Evolutionary conservation across 2,113 vertebrate species (phyloP).

Genomic region (Myodes glareolus): DNA sequence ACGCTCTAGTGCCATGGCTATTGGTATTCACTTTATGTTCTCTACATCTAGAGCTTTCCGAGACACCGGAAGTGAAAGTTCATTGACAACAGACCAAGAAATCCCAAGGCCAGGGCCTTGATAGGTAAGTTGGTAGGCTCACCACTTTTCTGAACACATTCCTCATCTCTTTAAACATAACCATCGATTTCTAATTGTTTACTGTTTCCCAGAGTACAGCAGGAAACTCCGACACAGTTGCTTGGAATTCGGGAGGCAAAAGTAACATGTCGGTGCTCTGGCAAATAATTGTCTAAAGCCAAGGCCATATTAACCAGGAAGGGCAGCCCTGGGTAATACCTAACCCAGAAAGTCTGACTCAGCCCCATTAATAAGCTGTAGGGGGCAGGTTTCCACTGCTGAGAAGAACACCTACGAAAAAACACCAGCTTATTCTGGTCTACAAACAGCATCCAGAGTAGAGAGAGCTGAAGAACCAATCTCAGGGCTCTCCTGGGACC

Average conservation of each 20-base stretch:
- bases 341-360: constrained; percentile 38
- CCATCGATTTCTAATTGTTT: constrained; percentile 33
- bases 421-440: background rate
- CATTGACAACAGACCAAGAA: background rate
- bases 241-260: constrained; percentile 55
- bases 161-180: constrained; percentile 19
- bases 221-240: background rate
- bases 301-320: background rate
- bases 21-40: background rate
- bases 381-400: background rate
- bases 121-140: background rate
- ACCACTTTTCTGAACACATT: constrained; percentile 45
- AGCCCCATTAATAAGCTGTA: background rate
- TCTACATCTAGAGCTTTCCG: background rate
- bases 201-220: constrained; percentile 34
- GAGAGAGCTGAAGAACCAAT: background rate
- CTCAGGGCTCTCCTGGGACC: background rate
- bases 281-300: constrained; percentile 60
- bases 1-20: background rate
- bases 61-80: background rate
- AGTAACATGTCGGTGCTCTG: background rate
- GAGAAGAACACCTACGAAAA: background rate
- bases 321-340: background rate
- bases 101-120: background rate
- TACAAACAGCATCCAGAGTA: background rate